Base-by-base conservation (phyloP, 2,797 vertebrate species). In the Acipenser ruthenus region DNA sequence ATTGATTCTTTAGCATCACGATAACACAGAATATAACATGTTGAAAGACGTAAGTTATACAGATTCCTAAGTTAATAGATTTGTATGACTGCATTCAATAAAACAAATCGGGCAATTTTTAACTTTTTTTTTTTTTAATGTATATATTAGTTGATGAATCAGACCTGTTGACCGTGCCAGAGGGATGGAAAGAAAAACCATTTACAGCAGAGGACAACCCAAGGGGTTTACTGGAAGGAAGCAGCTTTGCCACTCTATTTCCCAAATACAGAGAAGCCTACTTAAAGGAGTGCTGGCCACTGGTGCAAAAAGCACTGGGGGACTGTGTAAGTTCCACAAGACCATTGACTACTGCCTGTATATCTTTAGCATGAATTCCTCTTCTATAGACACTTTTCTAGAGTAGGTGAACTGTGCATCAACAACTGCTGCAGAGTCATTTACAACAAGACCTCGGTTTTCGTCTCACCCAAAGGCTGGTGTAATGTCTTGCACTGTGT, bases 211-310 rank as follows among this genome's bases (percentile, higher is more conserved):
- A 93, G 0, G 93, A 99, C 83, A 99, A 99, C 66, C 94, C 93
- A 8, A 90, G 78, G 1, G 95, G 97, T 1, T 78, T 99, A 13
- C 72, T 97, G 82, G 96, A 99, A 70, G 95, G 97, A 76, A 99
- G 96, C 87, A 98, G 94, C 77, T 99, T 99, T 67, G 96, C 96
- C 12, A 98, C 95, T 0, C 85, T 98, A 4, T 98, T 97, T 66
- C 94, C 95, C 0, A 97, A 96, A 64, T 98, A 98, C 56, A 91
- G 95, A 80, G 96, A 98, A 72, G 90, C 90, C 0, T 98, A 98
- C 71, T 74, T 97, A 79, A 97, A 93, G 59, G 94, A 98, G 69
- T 96, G 95, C 78, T 99, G 96, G 96, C 93, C 94, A 0, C 86
- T 99, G 0, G 95, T 99, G 49, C 93, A 96, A 82, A 96, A 92